phyloP scores from a whole-genome alignment of 2,888 invertebrate species.

The Chouioia cunea region DNA sequence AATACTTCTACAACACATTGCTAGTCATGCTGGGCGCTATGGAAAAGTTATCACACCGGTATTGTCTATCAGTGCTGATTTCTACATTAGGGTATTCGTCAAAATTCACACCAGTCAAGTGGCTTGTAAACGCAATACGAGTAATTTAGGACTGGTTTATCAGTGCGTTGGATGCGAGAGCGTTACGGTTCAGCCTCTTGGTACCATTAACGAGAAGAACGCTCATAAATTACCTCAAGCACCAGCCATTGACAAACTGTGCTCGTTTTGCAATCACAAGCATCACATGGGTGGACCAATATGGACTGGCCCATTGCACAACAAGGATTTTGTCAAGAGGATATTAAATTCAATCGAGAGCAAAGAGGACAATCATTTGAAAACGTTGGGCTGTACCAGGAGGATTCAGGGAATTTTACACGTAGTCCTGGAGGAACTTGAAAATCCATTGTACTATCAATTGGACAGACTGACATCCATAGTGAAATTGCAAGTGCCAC shows the following conservation, averaged over 20 bases:
- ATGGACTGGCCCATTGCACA: conserved; percentile 91
- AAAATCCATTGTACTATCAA: conserved; percentile 89
- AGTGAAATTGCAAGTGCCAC: conserved; percentile 59
- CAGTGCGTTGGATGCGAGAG: conserved; percentile 93
- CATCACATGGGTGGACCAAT: conserved; percentile 93
- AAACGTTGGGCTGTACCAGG: conserved; percentile 80
- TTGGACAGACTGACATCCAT: conserved; percentile 74
- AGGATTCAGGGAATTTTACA: conserved; percentile 85
- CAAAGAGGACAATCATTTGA: conserved; percentile 67
- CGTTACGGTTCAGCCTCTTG: conserved; percentile 82
- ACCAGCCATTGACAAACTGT: conserved; percentile 77
- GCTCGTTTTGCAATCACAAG: conserved; percentile 81
- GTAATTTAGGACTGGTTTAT: conserved; percentile 89
- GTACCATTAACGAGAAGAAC: conserved; percentile 74
- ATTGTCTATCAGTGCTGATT: conserved; percentile 93
- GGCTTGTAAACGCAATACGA: conserved; percentile 88
- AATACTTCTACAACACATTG: conserved; percentile 90
- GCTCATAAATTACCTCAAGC: conserved; percentile 77
- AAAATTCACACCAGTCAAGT: conserved; percentile 83
- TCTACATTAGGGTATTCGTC: conserved; percentile 95
- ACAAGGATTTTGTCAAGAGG: conserved; percentile 79
- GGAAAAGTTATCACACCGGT: conserved; percentile 93
- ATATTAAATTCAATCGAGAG: conserved; percentile 70
- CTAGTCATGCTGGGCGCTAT: conserved; percentile 92
- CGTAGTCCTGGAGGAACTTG: conserved; percentile 87